Evolutionary conservation across 2,113 vertebrate genomes (phyloP).

Genomic region (Corvus hawaiiensis): DNA sequence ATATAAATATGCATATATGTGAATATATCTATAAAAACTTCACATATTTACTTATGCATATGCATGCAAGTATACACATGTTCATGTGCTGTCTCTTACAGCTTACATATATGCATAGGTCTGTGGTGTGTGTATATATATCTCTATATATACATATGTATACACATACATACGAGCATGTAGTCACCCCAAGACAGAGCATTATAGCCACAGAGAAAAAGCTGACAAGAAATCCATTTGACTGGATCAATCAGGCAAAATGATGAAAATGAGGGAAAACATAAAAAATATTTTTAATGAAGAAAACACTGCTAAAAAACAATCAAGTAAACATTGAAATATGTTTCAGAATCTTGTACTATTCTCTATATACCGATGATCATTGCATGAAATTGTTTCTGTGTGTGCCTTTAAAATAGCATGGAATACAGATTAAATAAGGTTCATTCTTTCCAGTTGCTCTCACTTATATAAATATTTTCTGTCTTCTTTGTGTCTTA

Average conservation of each 20-base stretch:
- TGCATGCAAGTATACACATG: neutral
- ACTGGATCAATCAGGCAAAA: neutral
- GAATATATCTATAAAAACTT: neutral
- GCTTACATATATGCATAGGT: neutral
- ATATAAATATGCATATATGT: neutral
- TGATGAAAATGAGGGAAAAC: neutral
- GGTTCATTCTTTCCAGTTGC: neutral
- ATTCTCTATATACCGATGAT: neutral
- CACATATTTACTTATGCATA: neutral
- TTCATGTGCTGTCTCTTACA: neutral
- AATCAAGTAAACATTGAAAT: neutral
- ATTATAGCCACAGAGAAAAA: neutral
- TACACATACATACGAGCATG: neutral
- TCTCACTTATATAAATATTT: constrained; percentile 55
- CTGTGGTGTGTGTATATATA: neutral
- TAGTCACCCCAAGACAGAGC: neutral
- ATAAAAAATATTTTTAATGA: neutral
- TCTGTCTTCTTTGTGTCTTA: constrained; percentile 71
- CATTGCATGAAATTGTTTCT: neutral
- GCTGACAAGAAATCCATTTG: neutral
- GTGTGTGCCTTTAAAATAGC: neutral
- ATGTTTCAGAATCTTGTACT: neutral
- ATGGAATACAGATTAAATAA: neutral
- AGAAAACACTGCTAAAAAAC: neutral
- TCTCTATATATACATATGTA: neutral